Conservation (phyloP, 2,888 invertebrate species). For the Thera obeliscata region DNA sequence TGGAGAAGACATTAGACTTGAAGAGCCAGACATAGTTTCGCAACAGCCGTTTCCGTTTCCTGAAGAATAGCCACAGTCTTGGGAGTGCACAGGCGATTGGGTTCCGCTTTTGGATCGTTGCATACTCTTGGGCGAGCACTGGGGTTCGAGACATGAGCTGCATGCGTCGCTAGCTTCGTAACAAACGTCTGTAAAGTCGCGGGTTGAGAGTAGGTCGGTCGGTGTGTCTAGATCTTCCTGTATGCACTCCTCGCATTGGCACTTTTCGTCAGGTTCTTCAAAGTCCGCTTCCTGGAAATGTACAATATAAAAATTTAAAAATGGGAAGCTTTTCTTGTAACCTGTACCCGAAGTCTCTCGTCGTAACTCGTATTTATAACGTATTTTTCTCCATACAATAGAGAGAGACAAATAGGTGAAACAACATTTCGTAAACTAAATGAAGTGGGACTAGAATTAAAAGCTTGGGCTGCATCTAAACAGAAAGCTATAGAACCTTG, state of each 20-base stretch:
- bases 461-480: too few species aligned
- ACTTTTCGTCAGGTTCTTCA: slow-evolving; percentile 80
- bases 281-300: slow-evolving; percentile 71
- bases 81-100: slow-evolving; percentile 88
- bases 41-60: slow-evolving; percentile 91
- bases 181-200: slow-evolving; percentile 60
- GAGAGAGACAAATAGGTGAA: too few species aligned
- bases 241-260: slow-evolving; percentile 78
- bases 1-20: slow-evolving; percentile 92
- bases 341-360: too few species aligned
- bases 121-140: slow-evolving; percentile 72
- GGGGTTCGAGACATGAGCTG: slow-evolving; percentile 76
- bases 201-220: slow-evolving; percentile 69
- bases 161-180: slow-evolving; percentile 65
- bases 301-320: not conserved
- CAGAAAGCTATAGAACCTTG: too few species aligned
- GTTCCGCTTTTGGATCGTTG: slow-evolving; percentile 80
- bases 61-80: slow-evolving; percentile 95
- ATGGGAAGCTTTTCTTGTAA: too few species aligned
- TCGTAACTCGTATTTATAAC: too few species aligned
- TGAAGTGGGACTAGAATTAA: too few species aligned
- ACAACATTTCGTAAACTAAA: too few species aligned
- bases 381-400: too few species aligned
- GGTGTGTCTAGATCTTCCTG: slow-evolving; percentile 75
- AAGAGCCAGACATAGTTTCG: slow-evolving; percentile 87